These are phyloP conservation scores for Pseudochirops corinnae DNA, from an alignment of 2,797 vertebrate genomes.

Conservation along the genomic window DNA sequence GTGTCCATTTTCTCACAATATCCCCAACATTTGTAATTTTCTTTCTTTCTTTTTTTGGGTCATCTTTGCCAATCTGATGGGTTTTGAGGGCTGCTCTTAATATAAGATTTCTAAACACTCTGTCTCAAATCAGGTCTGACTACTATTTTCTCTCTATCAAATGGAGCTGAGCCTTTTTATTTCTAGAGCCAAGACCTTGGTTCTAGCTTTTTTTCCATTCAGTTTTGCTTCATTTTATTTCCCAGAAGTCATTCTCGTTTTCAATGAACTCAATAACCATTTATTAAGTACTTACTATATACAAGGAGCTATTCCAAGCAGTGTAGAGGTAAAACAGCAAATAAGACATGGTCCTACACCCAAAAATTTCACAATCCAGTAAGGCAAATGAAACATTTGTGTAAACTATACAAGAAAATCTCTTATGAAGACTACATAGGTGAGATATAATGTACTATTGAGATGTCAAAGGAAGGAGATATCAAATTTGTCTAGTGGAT, in stretches of 20 bases:
- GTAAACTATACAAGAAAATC: neutral
- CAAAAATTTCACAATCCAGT: neutral
- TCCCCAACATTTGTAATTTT: neutral
- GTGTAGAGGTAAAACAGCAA: neutral
- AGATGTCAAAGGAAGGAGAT: neutral
- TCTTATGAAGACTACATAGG: neutral
- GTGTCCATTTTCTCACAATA: neutral
- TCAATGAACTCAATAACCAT: constrained; percentile 6
- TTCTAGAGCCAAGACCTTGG: constrained; percentile 1
- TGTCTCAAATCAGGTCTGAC: constrained; percentile 23
- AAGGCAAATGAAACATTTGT: neutral
- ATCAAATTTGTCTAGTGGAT: neutral
- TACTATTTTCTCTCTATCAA: constrained; percentile 20
- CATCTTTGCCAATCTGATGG: neutral
- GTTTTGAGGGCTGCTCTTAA: neutral
- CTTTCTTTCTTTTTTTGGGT: neutral
- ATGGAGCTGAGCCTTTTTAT: neutral
- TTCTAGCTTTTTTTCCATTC: constrained; percentile 36
- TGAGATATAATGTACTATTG: neutral
- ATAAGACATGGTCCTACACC: neutral
- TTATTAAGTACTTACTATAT: neutral
- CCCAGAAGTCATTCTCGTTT: constrained; percentile 27
- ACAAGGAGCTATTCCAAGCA: neutral
- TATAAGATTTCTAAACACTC: constrained; percentile 11
- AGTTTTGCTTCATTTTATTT: constrained; percentile 34